Evolutionary conservation across 2,888 invertebrate species (phyloP), one percentile per base, ranked within the genome.

Genomic region (Yponomeuta plumbellus): DNA sequence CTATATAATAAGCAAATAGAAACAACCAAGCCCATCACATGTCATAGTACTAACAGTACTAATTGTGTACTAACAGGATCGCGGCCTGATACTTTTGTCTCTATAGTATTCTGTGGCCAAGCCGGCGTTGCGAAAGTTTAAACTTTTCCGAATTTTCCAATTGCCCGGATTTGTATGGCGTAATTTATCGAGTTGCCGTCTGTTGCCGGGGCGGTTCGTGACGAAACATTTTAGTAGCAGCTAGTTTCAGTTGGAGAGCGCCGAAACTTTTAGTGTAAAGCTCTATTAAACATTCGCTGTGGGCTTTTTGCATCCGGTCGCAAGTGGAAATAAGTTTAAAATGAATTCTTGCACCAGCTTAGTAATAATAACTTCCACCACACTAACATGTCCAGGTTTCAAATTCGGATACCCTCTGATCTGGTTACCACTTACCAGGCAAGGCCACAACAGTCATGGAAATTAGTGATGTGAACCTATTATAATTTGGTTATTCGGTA

Each of bases 221-320:
- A 74, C 75, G 78, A 80, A 80, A 80, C 81, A 81, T 81, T 80
- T 78, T 76, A 79, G 75, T 73, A 76, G 76, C 61, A 66, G 58
- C 69, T 65, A 73, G 23, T 61, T 62, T 73, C 44, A 11, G 70
- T 76, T 80, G 72, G 76, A 83, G 80, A 77, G 77, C 73, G 76
- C 77, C 44, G 76, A 77, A 78, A 80, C 76, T 81, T 84, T 81
- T 70, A 75, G 82, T 83, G 84, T 84, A 82, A 79, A 77, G 76
- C 76, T 76, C 76, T 74, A 78, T 80, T 75, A 75, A 70, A 68
- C 70, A 57, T 64, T 66, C 61, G 67, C 66, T 63, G 17, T 52
- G 44, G 13, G 44, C 44, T 17, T 52, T 52, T 52, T 52, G 44
- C 17, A 52, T 52, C 44, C 8, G 5, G 34, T 6, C 34, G 34